A percentile compares a stretch with the other conserved stretches of the same genome.
phyloP scores from a whole-genome alignment of 1,140 invertebrate species.

The Trichogramma pretiosum region DNA sequence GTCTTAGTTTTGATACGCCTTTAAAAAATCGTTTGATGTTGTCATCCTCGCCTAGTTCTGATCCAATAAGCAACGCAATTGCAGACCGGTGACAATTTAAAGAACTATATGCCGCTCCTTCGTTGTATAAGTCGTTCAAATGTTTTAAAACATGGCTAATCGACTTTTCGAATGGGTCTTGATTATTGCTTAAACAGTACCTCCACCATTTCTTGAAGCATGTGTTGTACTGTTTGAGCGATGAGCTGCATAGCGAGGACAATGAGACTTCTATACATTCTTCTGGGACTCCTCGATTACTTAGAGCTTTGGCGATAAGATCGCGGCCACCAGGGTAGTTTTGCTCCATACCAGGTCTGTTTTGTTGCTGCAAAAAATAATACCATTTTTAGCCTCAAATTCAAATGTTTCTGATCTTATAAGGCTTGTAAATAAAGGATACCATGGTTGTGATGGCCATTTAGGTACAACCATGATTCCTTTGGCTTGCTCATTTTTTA shows the following conservation, averaged over 20 bases:
- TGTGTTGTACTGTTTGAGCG: slow-evolving; percentile 24
- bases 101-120: slow-evolving; percentile 2
- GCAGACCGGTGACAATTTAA: slow-evolving; percentile 7
- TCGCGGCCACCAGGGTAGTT: slow-evolving; percentile 24
- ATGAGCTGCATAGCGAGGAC: slow-evolving; percentile 22
- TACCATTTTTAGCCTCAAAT: neutral
- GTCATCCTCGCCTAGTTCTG: slow-evolving; percentile 14
- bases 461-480: neutral
- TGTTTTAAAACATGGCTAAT: slow-evolving; percentile 11
- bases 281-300: slow-evolving; percentile 12
- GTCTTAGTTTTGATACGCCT: slow-evolving; percentile 19
- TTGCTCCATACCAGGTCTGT: slow-evolving; percentile 9
- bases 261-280: slow-evolving; percentile 20
- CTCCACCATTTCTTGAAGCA: slow-evolving; percentile 25
- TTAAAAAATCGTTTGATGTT: slow-evolving; percentile 22
- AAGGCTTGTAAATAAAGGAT: neutral
- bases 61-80: slow-evolving; percentile 9
- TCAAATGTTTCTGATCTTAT: neutral
- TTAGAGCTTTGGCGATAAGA: slow-evolving; percentile 22
- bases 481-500: slow-evolving; percentile 9
- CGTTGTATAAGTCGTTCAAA: neutral
- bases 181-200: slow-evolving; percentile 20
- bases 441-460: neutral
- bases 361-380: slow-evolving; percentile 7
- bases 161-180: slow-evolving; percentile 1